Base-by-base conservation (phyloP, 2,113 vertebrate genomes). In the Hiodon tergisus region DNA sequence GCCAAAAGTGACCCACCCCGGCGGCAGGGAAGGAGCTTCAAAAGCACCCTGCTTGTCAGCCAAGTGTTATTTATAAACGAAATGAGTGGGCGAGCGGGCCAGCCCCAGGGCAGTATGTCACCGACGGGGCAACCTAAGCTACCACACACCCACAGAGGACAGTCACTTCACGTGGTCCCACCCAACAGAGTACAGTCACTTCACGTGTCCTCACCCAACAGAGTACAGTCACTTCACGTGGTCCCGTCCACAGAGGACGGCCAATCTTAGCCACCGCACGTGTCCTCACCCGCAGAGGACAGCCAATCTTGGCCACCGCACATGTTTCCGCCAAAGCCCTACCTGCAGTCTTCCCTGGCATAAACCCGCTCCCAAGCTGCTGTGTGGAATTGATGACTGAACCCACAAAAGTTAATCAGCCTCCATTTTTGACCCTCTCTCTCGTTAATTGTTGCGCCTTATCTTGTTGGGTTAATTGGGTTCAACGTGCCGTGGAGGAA, bases 401-500 rank as follows among this genome's bases (percentile, higher is more conserved):
- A 75, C 76, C 77, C 79, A 78, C 77, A 81, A 80, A 80, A 52
- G 77, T 81, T 81, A 77, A 84, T 83, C 83, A 77, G 74, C 74
- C 80, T 77, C 78, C 75, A 70, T 78, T 84, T 84, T 84, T 80
- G 78, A 75, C 80, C 74, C 67, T 65, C 74, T 80, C 77, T 31
- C 74, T 78, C 78, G 78, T 74, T 79, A 80, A 69, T 74, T 66
- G 80, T 77, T 75, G 67, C 68, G 63, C 77, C 78, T 78, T 78
- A 78, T 85, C 82, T 78, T 72, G 71, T 13, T 61, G 72, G 69
- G 77, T 73, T 85, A 85, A 85, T 85, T 83, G 80, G 78, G 79
- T 82, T 81, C 78, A 81, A 74, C 80, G 83, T 82, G 77, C 67
- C 70, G 69, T 79, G 83, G 62, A 69, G 72, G 63, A 52, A 58